Evolutionary conservation across 2,113 vertebrate genomes (phyloP).

Genomic region (Felis catus): F.catus_Fca126_mat1.0 CM031419.1:70612001-70612500

Average conservation of each 20-base stretch:
- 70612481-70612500: background rate
- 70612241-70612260: background rate
- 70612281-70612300: background rate
- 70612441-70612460: background rate
- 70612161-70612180: background rate
- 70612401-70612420: background rate
- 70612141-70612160: background rate
- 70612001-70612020: background rate
- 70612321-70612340: background rate
- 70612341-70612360: slow-evolving; percentile 19
- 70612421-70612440: background rate
- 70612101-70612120: background rate
- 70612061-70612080: background rate
- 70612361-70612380: background rate
- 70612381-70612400: background rate
- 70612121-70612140: background rate
- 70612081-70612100: background rate
- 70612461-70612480: background rate
- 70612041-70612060: background rate
- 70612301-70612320: background rate
- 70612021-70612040: background rate
- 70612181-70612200: background rate
- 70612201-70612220: background rate
- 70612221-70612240: background rate
- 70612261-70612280: background rate